These are phyloP conservation scores for Petromus typicus DNA, from an alignment of 2,113 vertebrate genomes.

Conservation along the genomic window DNA sequence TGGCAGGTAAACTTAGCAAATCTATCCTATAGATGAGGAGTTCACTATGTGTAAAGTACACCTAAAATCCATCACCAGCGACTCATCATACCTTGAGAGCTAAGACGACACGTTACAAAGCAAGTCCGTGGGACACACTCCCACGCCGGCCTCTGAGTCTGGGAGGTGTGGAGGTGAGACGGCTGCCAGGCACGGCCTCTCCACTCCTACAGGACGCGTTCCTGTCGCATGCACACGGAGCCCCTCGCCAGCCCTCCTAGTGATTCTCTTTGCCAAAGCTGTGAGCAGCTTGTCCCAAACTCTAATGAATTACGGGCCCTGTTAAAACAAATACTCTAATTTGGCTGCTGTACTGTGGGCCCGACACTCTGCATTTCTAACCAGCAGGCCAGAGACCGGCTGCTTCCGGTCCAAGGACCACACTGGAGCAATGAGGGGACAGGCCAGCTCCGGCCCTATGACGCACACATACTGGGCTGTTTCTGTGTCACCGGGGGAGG, in stretches of 20 bases:
- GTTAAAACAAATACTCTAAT: not conserved
- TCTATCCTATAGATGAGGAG: not conserved
- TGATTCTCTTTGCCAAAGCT: not conserved
- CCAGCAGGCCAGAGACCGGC: not conserved
- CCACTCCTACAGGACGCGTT: not conserved
- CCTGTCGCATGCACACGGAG: not conserved
- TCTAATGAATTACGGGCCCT: not conserved
- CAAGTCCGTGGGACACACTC: not conserved
- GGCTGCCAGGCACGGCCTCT: not conserved
- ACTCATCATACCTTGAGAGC: not conserved
- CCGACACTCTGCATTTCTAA: not conserved
- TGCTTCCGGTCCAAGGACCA: not conserved
- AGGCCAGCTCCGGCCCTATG: not conserved
- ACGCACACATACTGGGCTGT: not conserved
- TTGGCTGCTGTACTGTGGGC: not conserved
- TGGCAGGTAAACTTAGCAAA: not conserved
- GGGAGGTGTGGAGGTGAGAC: not conserved
- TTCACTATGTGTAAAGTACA: not conserved
- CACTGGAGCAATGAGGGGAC: too few species aligned
- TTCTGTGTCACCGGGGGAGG: not conserved
- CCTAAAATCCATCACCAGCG: not conserved
- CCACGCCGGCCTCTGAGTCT: not conserved
- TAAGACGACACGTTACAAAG: not conserved
- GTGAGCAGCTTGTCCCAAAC: not conserved
- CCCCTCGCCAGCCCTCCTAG: too few species aligned